Percentiles rank a stretch among this genome's conserved stretches.
These are phyloP conservation scores for Lepidurus packardi DNA, from an alignment of 1,140 invertebrate species.

Conservation along the genomic window DNA sequence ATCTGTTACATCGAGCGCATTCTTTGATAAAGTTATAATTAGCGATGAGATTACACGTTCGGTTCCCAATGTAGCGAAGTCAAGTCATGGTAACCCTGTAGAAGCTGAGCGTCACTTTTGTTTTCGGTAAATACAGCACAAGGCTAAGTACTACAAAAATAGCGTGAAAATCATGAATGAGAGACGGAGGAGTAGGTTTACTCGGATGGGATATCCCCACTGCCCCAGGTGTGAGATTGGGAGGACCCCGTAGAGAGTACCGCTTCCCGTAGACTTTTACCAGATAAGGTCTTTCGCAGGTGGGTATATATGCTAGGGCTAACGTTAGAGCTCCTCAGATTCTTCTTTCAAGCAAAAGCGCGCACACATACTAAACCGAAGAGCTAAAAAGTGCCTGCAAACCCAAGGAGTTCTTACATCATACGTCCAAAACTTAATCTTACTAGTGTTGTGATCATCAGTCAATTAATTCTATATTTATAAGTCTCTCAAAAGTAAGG, in stretches of 20 bases:
- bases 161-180: constrained; percentile 4
- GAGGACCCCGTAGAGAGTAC: neutral
- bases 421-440: neutral
- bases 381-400: neutral
- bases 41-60: neutral
- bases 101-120: neutral
- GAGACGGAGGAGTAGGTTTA: neutral
- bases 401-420: neutral
- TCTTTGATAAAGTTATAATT: neutral
- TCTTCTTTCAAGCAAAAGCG: neutral
- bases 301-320: constrained; percentile 1
- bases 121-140: neutral
- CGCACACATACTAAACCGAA: neutral
- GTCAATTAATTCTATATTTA: neutral
- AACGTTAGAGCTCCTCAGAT: neutral
- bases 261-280: neutral
- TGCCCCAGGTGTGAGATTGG: neutral
- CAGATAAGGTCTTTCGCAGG: neutral
- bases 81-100: constrained; percentile 8
- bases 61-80: neutral
- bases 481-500: neutral
- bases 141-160: neutral
- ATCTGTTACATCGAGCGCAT: too few relatives aligned
- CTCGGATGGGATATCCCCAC: constrained; percentile 9
- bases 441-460: neutral